phyloP scores from a whole-genome alignment of 2,888 invertebrate genomes.

The Pseudoips prasinana region DNA sequence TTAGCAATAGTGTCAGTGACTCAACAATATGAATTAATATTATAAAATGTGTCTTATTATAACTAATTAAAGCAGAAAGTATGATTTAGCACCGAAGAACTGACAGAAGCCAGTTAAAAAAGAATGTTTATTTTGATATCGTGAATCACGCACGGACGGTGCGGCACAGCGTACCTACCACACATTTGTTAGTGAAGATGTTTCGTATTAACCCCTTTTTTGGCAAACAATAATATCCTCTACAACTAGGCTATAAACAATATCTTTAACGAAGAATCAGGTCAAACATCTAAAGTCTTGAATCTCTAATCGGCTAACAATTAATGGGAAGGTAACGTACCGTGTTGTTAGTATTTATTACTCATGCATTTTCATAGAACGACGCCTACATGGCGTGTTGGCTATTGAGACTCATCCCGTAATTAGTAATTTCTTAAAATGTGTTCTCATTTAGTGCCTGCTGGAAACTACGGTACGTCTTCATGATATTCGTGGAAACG shows the following conservation, averaged over 20 bases:
- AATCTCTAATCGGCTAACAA: no score
- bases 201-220: conserved; percentile 41
- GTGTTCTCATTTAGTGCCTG: no score
- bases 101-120: conserved; percentile 46
- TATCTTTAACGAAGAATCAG: conserved; percentile 16
- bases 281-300: conserved; percentile 1
- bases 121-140: conserved; percentile 61
- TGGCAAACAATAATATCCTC: conserved; percentile 47
- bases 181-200: conserved; percentile 28
- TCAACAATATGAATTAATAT: conserved; percentile 26
- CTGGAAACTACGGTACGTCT: no score
- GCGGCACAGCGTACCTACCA: not conserved
- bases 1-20: conserved; percentile 27
- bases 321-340: no score
- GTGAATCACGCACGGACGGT: conserved; percentile 51
- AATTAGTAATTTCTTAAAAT: no score
- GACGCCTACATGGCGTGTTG: no score
- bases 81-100: conserved; percentile 51
- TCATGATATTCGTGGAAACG: conserved; percentile 33
- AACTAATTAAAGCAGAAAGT: conserved; percentile 41
- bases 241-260: conserved; percentile 27
- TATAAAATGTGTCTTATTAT: conserved; percentile 37
- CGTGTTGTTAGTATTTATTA: conserved; percentile 6
- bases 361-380: conserved; percentile 15
- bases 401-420: no score